Percentiles rank a stretch among this genome's conserved stretches.
Evolutionary conservation across 2,797 vertebrate genomes (phyloP).

Genomic region (Ispidina picta): DNA sequence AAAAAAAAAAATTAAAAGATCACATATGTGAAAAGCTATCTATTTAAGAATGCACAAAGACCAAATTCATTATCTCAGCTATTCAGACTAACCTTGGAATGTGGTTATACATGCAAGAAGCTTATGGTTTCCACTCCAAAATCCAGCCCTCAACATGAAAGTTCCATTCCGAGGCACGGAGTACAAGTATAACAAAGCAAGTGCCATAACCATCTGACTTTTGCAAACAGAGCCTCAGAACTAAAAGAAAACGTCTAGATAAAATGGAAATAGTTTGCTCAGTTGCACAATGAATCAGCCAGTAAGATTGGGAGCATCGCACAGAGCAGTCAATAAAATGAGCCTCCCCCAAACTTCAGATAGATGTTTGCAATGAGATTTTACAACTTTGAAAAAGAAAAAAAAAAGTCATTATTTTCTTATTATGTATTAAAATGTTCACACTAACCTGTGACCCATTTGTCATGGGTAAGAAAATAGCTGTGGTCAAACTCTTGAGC

Average conservation of each 20-base stretch:
- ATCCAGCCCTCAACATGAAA: slow-evolving; percentile 63
- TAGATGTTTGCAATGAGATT: not conserved
- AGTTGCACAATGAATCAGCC: not conserved
- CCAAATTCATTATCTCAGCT: slow-evolving; percentile 75
- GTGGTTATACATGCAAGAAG: slow-evolving; percentile 70
- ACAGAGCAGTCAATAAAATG: not conserved
- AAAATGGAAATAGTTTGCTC: slow-evolving; percentile 4
- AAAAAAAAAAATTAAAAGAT: not conserved
- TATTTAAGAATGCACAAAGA: slow-evolving; percentile 71
- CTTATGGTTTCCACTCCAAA: slow-evolving; percentile 69
- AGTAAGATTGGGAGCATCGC: not conserved
- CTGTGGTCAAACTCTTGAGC: not conserved
- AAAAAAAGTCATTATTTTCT: not conserved
- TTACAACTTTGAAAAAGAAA: not conserved
- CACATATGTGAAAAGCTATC: slow-evolving; percentile 69
- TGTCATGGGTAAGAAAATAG: not conserved
- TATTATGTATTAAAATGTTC: not conserved
- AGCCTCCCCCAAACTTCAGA: not conserved
- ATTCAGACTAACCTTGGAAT: slow-evolving; percentile 74
- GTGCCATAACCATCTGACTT: slow-evolving; percentile 38
- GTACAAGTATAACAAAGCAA: slow-evolving; percentile 57
- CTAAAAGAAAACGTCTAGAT: not conserved
- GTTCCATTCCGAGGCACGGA: slow-evolving; percentile 47
- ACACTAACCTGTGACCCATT: not conserved
- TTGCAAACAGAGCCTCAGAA: slow-evolving; percentile 14